These are phyloP conservation scores for Scaptomyza graminum DNA, from an alignment of 1,140 invertebrate genomes.

Conservation along the genomic window DNA sequence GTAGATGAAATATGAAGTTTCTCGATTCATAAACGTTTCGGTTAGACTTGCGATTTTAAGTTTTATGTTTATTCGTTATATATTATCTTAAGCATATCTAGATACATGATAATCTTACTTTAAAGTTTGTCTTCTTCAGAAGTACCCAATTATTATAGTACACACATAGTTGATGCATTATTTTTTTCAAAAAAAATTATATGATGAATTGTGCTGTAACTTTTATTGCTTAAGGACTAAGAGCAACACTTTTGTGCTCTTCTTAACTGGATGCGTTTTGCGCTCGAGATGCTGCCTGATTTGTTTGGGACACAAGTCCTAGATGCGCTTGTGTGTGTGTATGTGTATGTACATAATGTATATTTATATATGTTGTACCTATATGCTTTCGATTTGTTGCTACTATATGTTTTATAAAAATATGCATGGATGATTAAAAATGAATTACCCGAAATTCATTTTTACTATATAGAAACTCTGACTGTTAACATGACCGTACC, in stretches of 20 bases:
- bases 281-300: conserved; percentile 44
- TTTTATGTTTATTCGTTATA: conserved; percentile 70
- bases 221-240: conserved; percentile 44
- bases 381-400: conserved; percentile 15
- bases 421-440: conserved; percentile 52
- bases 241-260: conserved; percentile 19
- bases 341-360: conserved; percentile 17
- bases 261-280: conserved; percentile 40
- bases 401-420: conserved; percentile 49
- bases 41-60: conserved; percentile 69
- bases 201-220: conserved; percentile 9
- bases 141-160: conserved; percentile 28
- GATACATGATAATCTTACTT: conserved; percentile 50
- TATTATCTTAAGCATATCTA: conserved; percentile 61
- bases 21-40: not conserved
- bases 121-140: conserved; percentile 46
- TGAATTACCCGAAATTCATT: conserved; percentile 35
- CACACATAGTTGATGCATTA: conserved; percentile 26
- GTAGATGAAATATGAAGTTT: no score
- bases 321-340: conserved; percentile 3
- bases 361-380: conserved; percentile 10
- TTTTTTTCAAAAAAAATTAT: conserved; percentile 18
- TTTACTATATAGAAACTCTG: conserved; percentile 68
- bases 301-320: conserved; percentile 31
- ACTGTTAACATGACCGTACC: conserved; percentile 72